Evolutionary conservation across 2,797 vertebrate genomes (phyloP).

Genomic region (Hirundo rustica): DNA sequence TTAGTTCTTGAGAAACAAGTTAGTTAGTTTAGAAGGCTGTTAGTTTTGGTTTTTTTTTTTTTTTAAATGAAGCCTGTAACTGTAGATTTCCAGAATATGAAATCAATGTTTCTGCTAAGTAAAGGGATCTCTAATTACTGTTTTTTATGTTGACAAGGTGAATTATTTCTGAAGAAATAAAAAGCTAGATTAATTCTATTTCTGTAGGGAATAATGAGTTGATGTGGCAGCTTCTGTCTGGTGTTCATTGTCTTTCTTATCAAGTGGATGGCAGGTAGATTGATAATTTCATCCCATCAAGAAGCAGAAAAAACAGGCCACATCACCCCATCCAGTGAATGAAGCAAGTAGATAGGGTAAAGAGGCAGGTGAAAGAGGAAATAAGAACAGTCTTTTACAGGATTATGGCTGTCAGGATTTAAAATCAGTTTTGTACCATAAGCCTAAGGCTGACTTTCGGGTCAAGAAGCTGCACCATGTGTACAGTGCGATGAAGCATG

Average conservation of each 20-base stretch:
- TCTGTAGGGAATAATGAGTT: neutral
- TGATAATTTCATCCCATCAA: neutral
- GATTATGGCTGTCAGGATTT: neutral
- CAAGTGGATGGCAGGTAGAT: neutral
- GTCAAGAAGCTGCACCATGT: neutral
- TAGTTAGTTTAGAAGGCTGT: no score
- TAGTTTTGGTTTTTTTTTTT: neutral
- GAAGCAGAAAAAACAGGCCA: neutral
- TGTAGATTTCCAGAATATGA: neutral
- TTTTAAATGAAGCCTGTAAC: neutral
- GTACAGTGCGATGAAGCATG: neutral
- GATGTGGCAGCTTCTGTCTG: neutral
- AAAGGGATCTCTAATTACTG: neutral
- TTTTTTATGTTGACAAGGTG: neutral
- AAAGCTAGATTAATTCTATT: neutral
- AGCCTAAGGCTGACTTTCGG: neutral
- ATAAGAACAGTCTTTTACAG: neutral
- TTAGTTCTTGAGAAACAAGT: neutral
- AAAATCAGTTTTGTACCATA: neutral
- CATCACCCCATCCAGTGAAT: neutral
- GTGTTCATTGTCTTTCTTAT: neutral
- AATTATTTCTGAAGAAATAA: neutral
- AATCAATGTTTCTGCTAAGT: neutral
- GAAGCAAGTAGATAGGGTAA: neutral
- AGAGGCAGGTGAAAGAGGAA: neutral